A percentile compares a stretch with the other conserved stretches of the same genome.
Evolutionary conservation across 2,797 vertebrate species (phyloP).

Genomic region (Danio tinwini): DNA sequence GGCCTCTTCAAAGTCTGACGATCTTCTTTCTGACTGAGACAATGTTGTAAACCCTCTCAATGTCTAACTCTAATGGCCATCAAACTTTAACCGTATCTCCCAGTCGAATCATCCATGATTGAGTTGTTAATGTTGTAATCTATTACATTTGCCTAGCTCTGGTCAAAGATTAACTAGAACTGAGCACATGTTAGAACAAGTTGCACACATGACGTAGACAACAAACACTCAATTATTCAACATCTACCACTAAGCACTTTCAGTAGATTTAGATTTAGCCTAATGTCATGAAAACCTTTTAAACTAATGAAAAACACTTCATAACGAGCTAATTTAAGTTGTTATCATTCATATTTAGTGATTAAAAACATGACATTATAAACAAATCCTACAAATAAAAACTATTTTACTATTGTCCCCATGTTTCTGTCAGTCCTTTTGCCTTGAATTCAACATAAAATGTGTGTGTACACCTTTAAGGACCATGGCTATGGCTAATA

Average conservation of each 20-base stretch:
- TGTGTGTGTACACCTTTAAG: too few relatives aligned
- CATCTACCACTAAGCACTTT: background rate
- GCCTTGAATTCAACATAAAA: too few relatives aligned
- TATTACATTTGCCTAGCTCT: background rate
- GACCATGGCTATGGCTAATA: too few relatives aligned
- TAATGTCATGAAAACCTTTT: too few relatives aligned
- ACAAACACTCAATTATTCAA: too few relatives aligned
- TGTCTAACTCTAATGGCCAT: conserved; percentile 16
- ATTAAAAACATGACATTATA: too few relatives aligned
- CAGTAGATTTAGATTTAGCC: background rate
- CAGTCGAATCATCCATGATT: background rate
- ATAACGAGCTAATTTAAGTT: too few relatives aligned
- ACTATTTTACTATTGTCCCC: too few relatives aligned
- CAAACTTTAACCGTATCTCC: conserved; percentile 39
- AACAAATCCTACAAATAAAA: too few relatives aligned
- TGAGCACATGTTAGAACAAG: background rate
- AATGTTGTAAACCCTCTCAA: background rate
- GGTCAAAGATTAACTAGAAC: conserved; percentile 17
- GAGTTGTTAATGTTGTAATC: background rate
- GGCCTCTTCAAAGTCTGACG: conserved; percentile 4
- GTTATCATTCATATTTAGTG: too few relatives aligned
- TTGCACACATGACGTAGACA: background rate
- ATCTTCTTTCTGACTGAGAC: background rate
- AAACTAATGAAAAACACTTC: too few relatives aligned
- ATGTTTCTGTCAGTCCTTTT: too few relatives aligned